These are phyloP conservation scores for Calypte anna DNA, from an alignment of 2,113 vertebrate genomes.

Conservation along the genomic window DNA sequence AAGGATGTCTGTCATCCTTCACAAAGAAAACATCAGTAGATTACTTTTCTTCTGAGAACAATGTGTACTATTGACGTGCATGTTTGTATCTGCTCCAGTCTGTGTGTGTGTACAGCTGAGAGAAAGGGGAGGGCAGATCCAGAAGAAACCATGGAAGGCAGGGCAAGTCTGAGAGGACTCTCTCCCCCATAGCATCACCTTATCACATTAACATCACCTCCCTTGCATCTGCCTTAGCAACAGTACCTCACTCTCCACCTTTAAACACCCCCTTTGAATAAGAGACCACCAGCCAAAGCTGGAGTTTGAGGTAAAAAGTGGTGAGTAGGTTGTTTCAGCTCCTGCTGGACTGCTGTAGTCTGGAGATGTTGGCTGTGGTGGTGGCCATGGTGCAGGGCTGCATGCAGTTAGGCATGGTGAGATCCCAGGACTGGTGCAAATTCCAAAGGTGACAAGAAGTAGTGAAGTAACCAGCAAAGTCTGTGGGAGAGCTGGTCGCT, in stretches of 20 bases:
- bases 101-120: neutral
- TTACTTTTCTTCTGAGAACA: neutral
- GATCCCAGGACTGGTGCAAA: neutral
- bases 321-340: neutral
- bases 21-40: neutral
- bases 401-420: neutral
- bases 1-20: neutral
- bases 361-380: neutral
- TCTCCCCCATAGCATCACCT: neutral
- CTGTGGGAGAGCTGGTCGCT: neutral
- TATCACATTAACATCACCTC: neutral
- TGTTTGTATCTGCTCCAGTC: neutral
- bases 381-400: neutral
- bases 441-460: neutral
- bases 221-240: neutral
- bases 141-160: neutral
- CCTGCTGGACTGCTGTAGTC: neutral
- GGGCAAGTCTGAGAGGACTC: neutral
- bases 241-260: neutral
- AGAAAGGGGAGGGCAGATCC: neutral
- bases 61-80: neutral
- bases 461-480: neutral
- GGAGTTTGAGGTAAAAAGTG: neutral
- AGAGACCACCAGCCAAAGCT: neutral
- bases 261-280: neutral